Conservation (phyloP, 2,113 vertebrate species). For the Mobula birostris region DNA sequence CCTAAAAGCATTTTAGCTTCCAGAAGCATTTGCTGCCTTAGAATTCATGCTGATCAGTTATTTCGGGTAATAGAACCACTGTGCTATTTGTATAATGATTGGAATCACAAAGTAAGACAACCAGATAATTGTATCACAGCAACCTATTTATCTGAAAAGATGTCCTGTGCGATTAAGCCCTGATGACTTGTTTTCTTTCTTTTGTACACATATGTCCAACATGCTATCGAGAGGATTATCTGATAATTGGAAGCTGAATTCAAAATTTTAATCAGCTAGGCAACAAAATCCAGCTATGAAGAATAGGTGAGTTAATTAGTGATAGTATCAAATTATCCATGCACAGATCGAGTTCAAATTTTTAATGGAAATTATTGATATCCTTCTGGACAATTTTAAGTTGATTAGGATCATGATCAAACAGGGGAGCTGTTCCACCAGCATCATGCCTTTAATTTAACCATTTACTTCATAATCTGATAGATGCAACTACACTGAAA, state of each 20-base stretch:
- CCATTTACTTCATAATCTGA: neutral
- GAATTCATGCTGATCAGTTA: neutral
- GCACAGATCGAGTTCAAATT: neutral
- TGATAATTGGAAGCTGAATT: neutral
- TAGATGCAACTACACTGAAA: neutral
- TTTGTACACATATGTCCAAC: neutral
- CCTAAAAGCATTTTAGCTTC: neutral
- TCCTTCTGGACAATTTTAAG: neutral
- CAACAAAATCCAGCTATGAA: neutral
- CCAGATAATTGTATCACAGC: slow-evolving; percentile 14
- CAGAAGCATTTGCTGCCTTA: neutral
- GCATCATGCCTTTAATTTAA: neutral
- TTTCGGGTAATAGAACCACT: neutral
- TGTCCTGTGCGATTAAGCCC: neutral
- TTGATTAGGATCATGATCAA: too few species aligned
- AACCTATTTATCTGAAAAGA: neutral
- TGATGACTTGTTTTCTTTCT: neutral
- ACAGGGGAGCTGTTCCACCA: too few species aligned
- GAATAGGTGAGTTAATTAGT: neutral
- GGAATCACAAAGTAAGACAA: slow-evolving; percentile 28
- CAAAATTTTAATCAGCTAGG: neutral
- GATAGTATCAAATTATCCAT: neutral
- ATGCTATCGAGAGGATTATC: neutral
- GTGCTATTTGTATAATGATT: neutral
- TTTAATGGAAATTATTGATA: neutral